Base-by-base conservation (phyloP, 2,797 vertebrate species). In the Anguilla anguilla region DNA sequence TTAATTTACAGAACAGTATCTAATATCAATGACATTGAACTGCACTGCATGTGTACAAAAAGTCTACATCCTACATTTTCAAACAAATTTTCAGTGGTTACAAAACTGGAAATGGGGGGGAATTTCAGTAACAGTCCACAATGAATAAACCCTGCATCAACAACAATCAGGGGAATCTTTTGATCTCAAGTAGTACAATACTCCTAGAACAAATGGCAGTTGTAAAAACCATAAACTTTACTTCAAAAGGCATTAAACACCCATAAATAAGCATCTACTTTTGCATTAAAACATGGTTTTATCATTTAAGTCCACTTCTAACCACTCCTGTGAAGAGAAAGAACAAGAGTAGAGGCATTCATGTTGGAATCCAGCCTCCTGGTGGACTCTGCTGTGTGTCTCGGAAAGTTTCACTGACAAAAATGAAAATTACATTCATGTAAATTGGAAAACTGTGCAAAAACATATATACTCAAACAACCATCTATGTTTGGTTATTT, bases 31-130 rank as follows among this genome's bases (percentile, higher is more conserved):
- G 49, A 82, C 84, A 86, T 83, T 85, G 72, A 39, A 64, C 53
- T 85, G 74, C 39, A 59, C 51, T 57, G 55, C 31, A 55, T 81
- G 84, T 85, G 57, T 88, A 88, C 72, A 88, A 88, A 88, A 85
- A 25, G n/a, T 85, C 84, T 67, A 88, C 85, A 79, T 81, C 28
- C 77, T 61, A 86, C 22, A 61, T 79, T 77, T 35, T 6, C n/a
- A 3, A 72, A 85, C 59, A 64, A 82, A 55, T 83, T 79, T 51
- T 81, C 57, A 86, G 74, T 88, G 85, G 87, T 85, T 81, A 53
- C 6, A 82, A 81, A 86, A 49, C 17, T 15, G 39, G 25, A 39
- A 87, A 53, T 57, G 25, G 2, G 79, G 6, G 4, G 79, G 46
- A 25, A 49, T 10, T 9, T 82, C 19, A 25, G 46, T n/a, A 82